These are phyloP conservation scores for Drosophila conformis DNA, from an alignment of 2,888 invertebrate species.

Conservation along the genomic window DNA sequence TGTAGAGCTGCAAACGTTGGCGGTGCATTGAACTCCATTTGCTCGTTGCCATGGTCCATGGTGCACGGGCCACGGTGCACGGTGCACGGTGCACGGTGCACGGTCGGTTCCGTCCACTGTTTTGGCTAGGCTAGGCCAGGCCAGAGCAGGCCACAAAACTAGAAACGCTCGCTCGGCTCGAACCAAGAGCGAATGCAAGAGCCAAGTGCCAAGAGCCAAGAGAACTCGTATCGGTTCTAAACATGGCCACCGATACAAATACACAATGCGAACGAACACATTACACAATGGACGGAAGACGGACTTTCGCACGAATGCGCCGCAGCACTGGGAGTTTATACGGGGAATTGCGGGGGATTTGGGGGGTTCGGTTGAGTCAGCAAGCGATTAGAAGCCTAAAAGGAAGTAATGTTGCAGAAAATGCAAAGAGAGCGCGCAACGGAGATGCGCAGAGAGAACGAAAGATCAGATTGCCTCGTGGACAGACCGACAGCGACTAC, in stretches of 20 bases:
- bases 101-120: conserved; percentile 33
- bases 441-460: conserved; percentile 11
- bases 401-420: conserved; percentile 82
- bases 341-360: conserved; percentile 1
- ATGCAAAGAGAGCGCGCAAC: conserved; percentile 51
- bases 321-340: conserved; percentile 16
- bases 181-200: conserved; percentile 33
- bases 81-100: background rate
- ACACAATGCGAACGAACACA: conserved; percentile 67
- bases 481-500: conserved; percentile 63
- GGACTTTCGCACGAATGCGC: conserved; percentile 79
- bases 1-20: conserved; percentile 55
- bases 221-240: conserved; percentile 66
- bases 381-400: conserved; percentile 79
- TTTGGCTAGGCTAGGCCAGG: conserved; percentile 36
- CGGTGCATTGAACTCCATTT: conserved; percentile 68
- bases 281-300: conserved; percentile 43
- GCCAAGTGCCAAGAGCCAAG: background rate
- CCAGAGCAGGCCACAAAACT: conserved; percentile 51
- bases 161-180: conserved; percentile 43
- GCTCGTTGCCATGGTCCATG: conserved; percentile 36
- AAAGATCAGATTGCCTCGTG: conserved; percentile 62
- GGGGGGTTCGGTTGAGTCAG: conserved; percentile 64
- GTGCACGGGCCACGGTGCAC: conserved; percentile 9
- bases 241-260: conserved; percentile 63